phyloP scores from a whole-genome alignment of 2,797 vertebrate genomes.

The Propithecus deckenii region DNA sequence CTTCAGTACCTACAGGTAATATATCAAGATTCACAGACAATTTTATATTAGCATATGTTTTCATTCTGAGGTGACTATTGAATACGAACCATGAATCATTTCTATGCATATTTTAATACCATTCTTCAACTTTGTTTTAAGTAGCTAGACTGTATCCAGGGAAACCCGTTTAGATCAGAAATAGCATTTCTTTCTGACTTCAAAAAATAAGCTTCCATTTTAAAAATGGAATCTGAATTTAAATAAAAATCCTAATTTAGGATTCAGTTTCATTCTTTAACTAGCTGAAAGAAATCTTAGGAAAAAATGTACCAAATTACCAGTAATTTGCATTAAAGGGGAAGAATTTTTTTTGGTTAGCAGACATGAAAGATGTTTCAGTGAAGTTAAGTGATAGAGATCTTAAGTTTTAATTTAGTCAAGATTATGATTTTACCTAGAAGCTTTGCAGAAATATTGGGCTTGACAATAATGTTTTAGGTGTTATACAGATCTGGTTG shows the following conservation, averaged over 20 bases:
- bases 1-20: not conserved
- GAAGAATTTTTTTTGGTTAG: not conserved
- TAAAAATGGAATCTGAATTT: constrained; percentile 55
- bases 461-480: constrained; percentile 2
- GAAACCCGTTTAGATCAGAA: not conserved
- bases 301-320: not conserved
- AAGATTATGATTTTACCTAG: constrained; percentile 36
- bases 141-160: not conserved
- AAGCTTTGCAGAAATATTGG: constrained; percentile 15
- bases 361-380: not conserved
- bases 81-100: constrained; percentile 12
- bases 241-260: constrained; percentile 36
- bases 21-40: not conserved
- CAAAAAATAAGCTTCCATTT: constrained; percentile 47
- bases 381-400: constrained; percentile 15
- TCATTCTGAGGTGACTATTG: constrained; percentile 8
- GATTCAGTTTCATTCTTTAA: constrained; percentile 45
- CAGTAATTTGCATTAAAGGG: constrained; percentile 44
- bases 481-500: constrained; percentile 16
- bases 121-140: constrained; percentile 32
- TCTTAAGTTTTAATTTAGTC: constrained; percentile 56
- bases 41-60: constrained; percentile 43
- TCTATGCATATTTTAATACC: constrained; percentile 36
- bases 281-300: constrained; percentile 36
- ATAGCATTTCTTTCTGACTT: constrained; percentile 22